Conservation (phyloP, 2,888 invertebrate species). For the Drosophila multiciliata region DNA sequence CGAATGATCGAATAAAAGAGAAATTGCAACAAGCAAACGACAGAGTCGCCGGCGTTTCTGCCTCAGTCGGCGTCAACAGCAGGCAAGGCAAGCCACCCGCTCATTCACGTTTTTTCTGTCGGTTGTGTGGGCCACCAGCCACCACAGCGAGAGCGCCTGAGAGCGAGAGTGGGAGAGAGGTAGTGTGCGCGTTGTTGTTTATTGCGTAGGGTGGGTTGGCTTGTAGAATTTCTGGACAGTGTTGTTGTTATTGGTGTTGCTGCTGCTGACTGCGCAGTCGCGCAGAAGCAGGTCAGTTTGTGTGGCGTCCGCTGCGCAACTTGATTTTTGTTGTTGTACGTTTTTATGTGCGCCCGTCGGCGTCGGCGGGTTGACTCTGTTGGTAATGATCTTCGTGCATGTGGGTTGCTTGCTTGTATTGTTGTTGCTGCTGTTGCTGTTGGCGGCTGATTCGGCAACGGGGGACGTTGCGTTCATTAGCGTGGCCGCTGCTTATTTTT, state of each 20-base stretch:
- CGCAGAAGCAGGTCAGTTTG: slow-evolving; percentile 77
- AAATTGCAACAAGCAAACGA: slow-evolving; percentile 75
- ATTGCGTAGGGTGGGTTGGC: slow-evolving; percentile 70
- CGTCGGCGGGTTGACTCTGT: slow-evolving; percentile 62
- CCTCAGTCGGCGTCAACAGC: slow-evolving; percentile 45
- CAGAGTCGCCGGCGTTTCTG: slow-evolving; percentile 51
- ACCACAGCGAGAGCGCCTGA: slow-evolving; percentile 45
- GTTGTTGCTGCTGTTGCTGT: slow-evolving; percentile 34
- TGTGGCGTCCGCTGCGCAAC: slow-evolving; percentile 68
- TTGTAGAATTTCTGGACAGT: slow-evolving; percentile 73
- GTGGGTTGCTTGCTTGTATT: slow-evolving; percentile 66
- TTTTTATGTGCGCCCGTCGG: slow-evolving; percentile 50
- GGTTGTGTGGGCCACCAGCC: slow-evolving; percentile 31
- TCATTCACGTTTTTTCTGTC: slow-evolving; percentile 64
- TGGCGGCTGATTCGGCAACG: slow-evolving; percentile 42
- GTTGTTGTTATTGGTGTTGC: slow-evolving; percentile 22
- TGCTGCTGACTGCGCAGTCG: slow-evolving; percentile 50
- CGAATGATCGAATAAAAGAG: slow-evolving; percentile 80
- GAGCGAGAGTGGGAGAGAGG: slow-evolving; percentile 61
- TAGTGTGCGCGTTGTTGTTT: slow-evolving; percentile 39
- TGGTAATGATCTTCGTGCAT: slow-evolving; percentile 77
- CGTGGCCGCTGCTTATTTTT: slow-evolving; percentile 66
- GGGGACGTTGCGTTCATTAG: slow-evolving; percentile 77
- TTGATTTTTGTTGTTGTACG: slow-evolving; percentile 68
- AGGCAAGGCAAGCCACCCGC: slow-evolving; percentile 73